Conservation (phyloP, 1,140 invertebrate genomes). For the Ceratosolen fusciceps region DNA sequence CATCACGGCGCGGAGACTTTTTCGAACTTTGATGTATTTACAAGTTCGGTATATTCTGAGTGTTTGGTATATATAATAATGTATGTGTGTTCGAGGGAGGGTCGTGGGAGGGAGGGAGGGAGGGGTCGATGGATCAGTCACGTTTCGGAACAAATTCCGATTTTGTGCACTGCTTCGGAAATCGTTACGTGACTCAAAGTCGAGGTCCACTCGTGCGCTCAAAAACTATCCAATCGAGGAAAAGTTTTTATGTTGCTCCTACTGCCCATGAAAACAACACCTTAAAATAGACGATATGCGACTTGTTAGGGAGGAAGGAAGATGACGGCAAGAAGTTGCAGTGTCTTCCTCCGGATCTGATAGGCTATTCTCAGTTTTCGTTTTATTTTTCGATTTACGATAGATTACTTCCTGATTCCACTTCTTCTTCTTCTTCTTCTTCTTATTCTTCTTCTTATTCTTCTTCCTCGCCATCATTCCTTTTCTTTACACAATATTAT, state of each 20-base stretch:
- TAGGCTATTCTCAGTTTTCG: not conserved
- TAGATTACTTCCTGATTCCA: constrained; percentile 1
- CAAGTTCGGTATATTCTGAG: not conserved
- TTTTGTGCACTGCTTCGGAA: constrained; percentile 40
- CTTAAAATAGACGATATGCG: constrained; percentile 42
- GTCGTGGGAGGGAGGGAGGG: too few relatives aligned
- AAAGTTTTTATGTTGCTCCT: constrained; percentile 34
- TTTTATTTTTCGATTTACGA: constrained; percentile 1
- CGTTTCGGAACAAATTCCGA: constrained; percentile 44
- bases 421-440: too few relatives aligned
- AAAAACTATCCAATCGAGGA: constrained; percentile 21
- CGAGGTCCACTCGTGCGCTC: not conserved
- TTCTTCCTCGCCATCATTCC: too few relatives aligned
- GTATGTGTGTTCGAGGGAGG: too few relatives aligned
- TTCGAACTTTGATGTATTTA: too few relatives aligned
- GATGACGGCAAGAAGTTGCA: too few relatives aligned
- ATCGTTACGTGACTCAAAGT: constrained; percentile 32
- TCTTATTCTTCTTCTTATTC: too few relatives aligned
- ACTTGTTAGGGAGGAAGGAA: constrained; percentile 26
- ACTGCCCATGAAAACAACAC: constrained; percentile 21
- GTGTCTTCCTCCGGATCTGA: not conserved
- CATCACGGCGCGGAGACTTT: too few relatives aligned
- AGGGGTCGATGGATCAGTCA: constrained; percentile 30
- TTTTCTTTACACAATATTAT: constrained; percentile 1
- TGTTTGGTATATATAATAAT: not conserved